Base-by-base conservation (phyloP, 2,113 vertebrate genomes). In the Notiomystis cincta region DNA sequence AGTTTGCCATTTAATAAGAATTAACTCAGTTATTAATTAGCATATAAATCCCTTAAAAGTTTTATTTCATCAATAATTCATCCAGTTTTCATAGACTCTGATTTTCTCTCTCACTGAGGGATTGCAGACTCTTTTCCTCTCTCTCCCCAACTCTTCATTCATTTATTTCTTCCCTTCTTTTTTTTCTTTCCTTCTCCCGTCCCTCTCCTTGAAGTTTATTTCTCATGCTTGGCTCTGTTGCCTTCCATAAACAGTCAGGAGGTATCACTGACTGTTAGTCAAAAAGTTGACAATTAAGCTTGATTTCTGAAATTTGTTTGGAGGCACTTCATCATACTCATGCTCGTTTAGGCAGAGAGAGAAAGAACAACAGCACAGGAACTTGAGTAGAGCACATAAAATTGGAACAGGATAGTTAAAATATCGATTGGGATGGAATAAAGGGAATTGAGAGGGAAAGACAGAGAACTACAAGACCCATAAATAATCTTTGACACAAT, bases 21-120 rank as follows among this genome's bases (percentile, higher is more conserved):
- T 77, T 82, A 85, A 50, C 22, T 69, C 69, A 25, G 56, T 76
- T 85, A 79, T 73, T 90, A 88, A 88, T 83, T 83, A 88, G 65
- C 64, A 70, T 56, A 80, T 64, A 54, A 93, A 83, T 61, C n/a
- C 53, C 45, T 92, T 62, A 44, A 81, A 93, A 93, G 16, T 88
- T 75, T 50, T 79, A 53, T 91, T 92, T 65, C 51, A 78, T 90
- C 42, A 82, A 73, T 89, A 87, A 86, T 95, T 95, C 72, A 89
- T 31, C 8, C 28, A 54, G 51, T 67, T 87, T 76, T 65, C 62
- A 54, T 37, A 76, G 60, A 71, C 30, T 77, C 56, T 21, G 10
- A 51, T 70, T 89, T 57, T 79, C 65, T 67, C 35, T 35, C 38
- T 93, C 65, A 23, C 30, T 51, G 58, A 25, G 28, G 30, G 48